These are phyloP conservation scores for Andrena cerasifolii DNA, from an alignment of 1,140 invertebrate genomes.

Conservation along the genomic window DNA sequence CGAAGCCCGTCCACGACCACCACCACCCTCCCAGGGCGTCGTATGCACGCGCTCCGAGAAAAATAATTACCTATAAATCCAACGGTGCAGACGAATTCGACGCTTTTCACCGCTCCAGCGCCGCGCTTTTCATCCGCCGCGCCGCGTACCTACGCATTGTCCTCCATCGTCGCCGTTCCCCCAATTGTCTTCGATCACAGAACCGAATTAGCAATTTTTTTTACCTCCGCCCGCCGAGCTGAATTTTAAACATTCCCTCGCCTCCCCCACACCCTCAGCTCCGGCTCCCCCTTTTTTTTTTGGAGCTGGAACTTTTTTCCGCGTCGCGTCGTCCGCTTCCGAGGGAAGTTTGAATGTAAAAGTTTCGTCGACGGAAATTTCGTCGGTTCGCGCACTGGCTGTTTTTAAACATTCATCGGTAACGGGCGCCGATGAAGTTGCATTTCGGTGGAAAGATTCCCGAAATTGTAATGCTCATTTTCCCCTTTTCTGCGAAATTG, in stretches of 20 bases:
- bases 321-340: not conserved
- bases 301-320: slow-evolving; percentile 1
- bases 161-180: not conserved
- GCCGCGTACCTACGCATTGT: slow-evolving; percentile 54
- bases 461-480: not conserved
- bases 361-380: not conserved
- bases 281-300: too few relatives aligned
- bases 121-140: slow-evolving; percentile 31
- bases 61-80: slow-evolving; percentile 81
- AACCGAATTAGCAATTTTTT: slow-evolving; percentile 29
- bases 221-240: not conserved
- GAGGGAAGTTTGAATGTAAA: slow-evolving; percentile 10
- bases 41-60: slow-evolving; percentile 56
- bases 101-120: slow-evolving; percentile 25
- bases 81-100: slow-evolving; percentile 55
- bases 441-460: not conserved
- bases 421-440: not conserved
- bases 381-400: not conserved
- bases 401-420: slow-evolving; percentile 15
- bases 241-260: slow-evolving; percentile 5
- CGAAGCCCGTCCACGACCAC: slow-evolving; percentile 46
- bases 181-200: slow-evolving; percentile 54
- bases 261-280: too few relatives aligned
- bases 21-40: slow-evolving; percentile 37
- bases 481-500: too few relatives aligned